Evolutionary conservation across 2,888 invertebrate genomes (phyloP).

Genomic region (Scaptomyza caliginosa): DNA sequence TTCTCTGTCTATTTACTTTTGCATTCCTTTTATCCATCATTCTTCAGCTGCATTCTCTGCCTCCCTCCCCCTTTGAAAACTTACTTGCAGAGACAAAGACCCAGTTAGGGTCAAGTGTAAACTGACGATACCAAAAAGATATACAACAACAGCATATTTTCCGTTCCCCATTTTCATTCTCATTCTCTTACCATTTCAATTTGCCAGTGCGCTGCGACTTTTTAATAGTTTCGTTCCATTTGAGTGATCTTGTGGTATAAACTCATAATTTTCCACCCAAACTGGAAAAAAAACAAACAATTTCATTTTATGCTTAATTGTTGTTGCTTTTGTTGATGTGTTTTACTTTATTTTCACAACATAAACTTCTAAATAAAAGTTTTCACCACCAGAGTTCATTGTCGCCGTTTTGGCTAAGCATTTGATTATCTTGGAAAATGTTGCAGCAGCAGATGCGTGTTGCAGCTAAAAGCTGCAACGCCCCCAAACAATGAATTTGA

Average conservation of each 20-base stretch:
- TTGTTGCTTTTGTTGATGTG: slow-evolving; percentile 27
- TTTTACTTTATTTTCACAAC: slow-evolving; percentile 28
- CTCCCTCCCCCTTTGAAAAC: not conserved
- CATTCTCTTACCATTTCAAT: slow-evolving; percentile 38
- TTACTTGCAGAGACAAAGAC: slow-evolving; percentile 11
- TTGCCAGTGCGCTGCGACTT: slow-evolving; percentile 31
- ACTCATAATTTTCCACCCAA: slow-evolving; percentile 40
- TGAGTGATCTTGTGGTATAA: slow-evolving; percentile 50
- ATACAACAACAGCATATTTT: not conserved
- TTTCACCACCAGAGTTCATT: slow-evolving; percentile 43
- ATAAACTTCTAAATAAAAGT: slow-evolving; percentile 38
- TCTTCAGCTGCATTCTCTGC: not conserved
- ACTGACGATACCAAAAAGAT: slow-evolving; percentile 1
- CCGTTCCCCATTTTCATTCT: slow-evolving; percentile 10
- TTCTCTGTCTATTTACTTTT: slow-evolving; percentile 4
- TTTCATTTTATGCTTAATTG: slow-evolving; percentile 64
- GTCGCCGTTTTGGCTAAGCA: slow-evolving; percentile 21
- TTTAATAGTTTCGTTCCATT: slow-evolving; percentile 66
- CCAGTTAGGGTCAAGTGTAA: slow-evolving; percentile 59
- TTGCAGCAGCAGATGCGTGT: slow-evolving; percentile 29
- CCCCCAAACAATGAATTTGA: slow-evolving; percentile 38
- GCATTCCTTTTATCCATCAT: not conserved
- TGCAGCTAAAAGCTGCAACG: slow-evolving; percentile 15
- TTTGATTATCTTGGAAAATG: slow-evolving; percentile 26
- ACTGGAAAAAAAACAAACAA: slow-evolving; percentile 63